A percentile compares a stretch with the other conserved stretches of the same genome.
phyloP scores from a whole-genome alignment of 1,140 invertebrate genomes.

The Pomacea maculata region DNA sequence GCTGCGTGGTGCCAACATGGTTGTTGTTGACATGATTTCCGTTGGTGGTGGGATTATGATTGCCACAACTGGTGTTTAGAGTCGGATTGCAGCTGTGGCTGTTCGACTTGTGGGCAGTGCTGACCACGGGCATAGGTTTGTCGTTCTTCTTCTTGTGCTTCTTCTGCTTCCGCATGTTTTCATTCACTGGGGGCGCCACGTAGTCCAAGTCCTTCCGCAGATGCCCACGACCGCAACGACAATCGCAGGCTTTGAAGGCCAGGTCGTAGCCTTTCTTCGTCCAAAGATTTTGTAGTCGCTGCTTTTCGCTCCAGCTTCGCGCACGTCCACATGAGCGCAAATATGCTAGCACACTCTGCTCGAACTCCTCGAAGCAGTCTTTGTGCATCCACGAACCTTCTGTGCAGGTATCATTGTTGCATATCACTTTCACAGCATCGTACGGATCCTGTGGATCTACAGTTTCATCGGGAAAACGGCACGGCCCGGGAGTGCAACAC shows the following conservation, averaged over 20 bases:
- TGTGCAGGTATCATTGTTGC: constrained; percentile 92
- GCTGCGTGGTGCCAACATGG: constrained; percentile 36
- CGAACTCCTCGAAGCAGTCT: constrained; percentile 94
- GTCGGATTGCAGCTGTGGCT: constrained; percentile 22
- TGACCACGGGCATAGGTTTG: constrained; percentile 67
- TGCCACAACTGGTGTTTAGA: background rate
- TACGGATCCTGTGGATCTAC: constrained; percentile 79
- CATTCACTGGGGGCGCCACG: constrained; percentile 70
- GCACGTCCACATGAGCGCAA: constrained; percentile 89
- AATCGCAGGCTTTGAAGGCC: constrained; percentile 86
- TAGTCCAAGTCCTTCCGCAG: constrained; percentile 94
- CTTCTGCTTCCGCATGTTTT: constrained; percentile 63
- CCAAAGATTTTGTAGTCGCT: constrained; percentile 94
- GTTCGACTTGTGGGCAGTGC: constrained; percentile 36
- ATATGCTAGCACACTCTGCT: constrained; percentile 85
- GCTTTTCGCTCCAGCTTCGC: constrained; percentile 91
- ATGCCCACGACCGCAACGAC: constrained; percentile 84
- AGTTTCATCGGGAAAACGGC: constrained; percentile 65
- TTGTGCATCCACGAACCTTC: constrained; percentile 92
- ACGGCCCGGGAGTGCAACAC: constrained; percentile 54
- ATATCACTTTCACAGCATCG: constrained; percentile 83
- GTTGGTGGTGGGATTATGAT: constrained; percentile 23
- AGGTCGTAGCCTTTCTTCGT: constrained; percentile 97
- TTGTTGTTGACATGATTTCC: constrained; percentile 9
- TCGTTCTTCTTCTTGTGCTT: constrained; percentile 69